These are phyloP conservation scores for Eurytoma adleriae DNA, from an alignment of 2,888 invertebrate genomes.

Conservation along the genomic window DNA sequence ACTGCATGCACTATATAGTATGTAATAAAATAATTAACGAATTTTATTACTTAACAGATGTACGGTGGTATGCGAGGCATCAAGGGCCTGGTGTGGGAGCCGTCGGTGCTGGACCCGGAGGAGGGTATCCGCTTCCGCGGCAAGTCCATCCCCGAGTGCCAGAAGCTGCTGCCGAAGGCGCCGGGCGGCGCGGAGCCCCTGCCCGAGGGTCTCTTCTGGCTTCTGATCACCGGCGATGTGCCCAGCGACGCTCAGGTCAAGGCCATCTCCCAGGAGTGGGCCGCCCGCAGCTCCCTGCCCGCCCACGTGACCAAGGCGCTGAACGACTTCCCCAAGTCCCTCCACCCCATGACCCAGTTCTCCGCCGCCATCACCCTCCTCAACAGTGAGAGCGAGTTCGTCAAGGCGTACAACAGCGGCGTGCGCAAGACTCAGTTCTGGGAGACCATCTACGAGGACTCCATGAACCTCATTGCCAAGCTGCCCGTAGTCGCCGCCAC, in stretches of 20 bases:
- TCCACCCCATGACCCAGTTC: slow-evolving; percentile 98
- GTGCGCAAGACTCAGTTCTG: slow-evolving; percentile 93
- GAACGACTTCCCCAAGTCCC: slow-evolving; percentile 91
- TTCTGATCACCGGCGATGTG: slow-evolving; percentile 91
- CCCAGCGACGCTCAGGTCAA: slow-evolving; percentile 88
- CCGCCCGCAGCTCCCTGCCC: slow-evolving; percentile 85
- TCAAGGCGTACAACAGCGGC: slow-evolving; percentile 91
- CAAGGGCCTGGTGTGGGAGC: slow-evolving; percentile 95
- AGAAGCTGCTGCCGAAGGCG: slow-evolving; percentile 90
- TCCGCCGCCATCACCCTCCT: slow-evolving; percentile 93
- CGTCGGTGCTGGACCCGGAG: slow-evolving; percentile 95
- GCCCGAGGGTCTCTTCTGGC: slow-evolving; percentile 97
- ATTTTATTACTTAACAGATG: slow-evolving; percentile 78
- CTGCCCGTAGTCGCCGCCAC: slow-evolving; percentile 95
- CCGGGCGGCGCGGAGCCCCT: slow-evolving; percentile 88
- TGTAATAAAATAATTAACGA: no score
- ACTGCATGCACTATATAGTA: no score
- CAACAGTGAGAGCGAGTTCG: slow-evolving; percentile 94
- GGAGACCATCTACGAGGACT: slow-evolving; percentile 94
- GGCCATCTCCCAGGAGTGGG: slow-evolving; percentile 79
- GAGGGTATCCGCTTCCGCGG: slow-evolving; percentile 98
- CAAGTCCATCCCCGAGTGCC: slow-evolving; percentile 94
- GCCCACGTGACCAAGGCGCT: slow-evolving; percentile 95
- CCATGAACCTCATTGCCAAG: slow-evolving; percentile 96
- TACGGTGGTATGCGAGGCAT: slow-evolving; percentile 98